Percentiles rank a stretch among this genome's conserved stretches.
These are phyloP conservation scores for Holcopasites calliopsidis DNA, from an alignment of 1,140 invertebrate species.

Conservation along the genomic window DNA sequence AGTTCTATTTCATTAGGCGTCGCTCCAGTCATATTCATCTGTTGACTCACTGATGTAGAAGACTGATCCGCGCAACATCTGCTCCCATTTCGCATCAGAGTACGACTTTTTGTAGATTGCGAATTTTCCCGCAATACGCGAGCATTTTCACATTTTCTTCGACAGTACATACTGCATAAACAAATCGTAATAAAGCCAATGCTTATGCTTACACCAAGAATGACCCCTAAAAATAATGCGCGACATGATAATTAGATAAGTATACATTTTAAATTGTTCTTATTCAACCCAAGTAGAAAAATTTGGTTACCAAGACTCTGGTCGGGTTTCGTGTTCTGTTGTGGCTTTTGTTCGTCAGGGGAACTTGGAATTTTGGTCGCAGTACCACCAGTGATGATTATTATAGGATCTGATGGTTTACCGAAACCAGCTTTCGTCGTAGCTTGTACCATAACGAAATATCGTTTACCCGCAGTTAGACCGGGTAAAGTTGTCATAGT, in stretches of 20 bases:
- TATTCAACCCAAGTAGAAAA: not conserved
- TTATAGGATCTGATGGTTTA: slow-evolving; percentile 74
- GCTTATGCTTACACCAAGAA: slow-evolving; percentile 75
- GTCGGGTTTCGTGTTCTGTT: slow-evolving; percentile 70
- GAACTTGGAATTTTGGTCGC: slow-evolving; percentile 63
- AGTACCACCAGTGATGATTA: slow-evolving; percentile 69
- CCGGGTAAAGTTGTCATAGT: slow-evolving; percentile 73
- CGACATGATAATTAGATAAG: not conserved
- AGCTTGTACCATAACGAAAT: slow-evolving; percentile 81
- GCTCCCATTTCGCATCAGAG: slow-evolving; percentile 69
- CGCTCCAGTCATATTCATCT: slow-evolving; percentile 55
- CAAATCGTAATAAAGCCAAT: slow-evolving; percentile 74
- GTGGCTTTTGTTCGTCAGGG: slow-evolving; percentile 68
- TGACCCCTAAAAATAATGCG: slow-evolving; percentile 60
- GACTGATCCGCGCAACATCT: slow-evolving; percentile 73
- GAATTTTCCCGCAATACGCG: slow-evolving; percentile 66
- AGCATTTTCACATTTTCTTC: slow-evolving; percentile 72
- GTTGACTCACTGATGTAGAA: slow-evolving; percentile 70
- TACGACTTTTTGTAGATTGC: slow-evolving; percentile 68
- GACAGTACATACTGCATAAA: slow-evolving; percentile 75
- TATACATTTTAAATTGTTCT: not conserved
- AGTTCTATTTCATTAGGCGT: slow-evolving; percentile 74
- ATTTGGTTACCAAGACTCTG: slow-evolving; percentile 75
- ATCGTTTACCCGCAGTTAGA: slow-evolving; percentile 77
- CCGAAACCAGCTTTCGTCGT: slow-evolving; percentile 80